A percentile compares a stretch with the other conserved stretches of the same genome.
Conservation (phyloP, 2,797 vertebrate species). For the Picus viridis region DNA sequence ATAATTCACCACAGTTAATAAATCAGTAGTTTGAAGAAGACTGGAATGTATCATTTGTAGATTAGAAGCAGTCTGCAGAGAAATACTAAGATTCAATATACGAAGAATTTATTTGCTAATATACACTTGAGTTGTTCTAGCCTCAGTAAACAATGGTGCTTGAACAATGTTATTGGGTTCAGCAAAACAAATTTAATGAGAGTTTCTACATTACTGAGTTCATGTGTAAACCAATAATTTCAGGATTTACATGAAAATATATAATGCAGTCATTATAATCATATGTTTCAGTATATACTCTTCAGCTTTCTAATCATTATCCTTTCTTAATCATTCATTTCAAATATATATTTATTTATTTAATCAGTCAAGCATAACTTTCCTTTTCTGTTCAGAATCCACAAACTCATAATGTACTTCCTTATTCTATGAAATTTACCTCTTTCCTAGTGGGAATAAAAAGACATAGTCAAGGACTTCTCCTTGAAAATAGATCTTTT, state of each 20-base stretch:
- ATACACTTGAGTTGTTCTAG: background rate
- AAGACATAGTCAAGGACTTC: background rate
- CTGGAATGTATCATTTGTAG: background rate
- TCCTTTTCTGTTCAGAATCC: background rate
- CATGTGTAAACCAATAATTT: background rate
- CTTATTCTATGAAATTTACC: background rate
- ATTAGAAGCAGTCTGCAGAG: background rate
- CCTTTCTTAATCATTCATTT: background rate
- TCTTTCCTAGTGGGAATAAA: background rate
- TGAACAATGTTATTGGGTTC: background rate
- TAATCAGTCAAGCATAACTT: background rate
- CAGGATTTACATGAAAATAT: background rate
- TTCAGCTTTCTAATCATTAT: background rate
- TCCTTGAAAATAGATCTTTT: background rate
- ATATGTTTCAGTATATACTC: background rate
- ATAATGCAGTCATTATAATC: background rate
- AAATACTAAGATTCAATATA: fast-evolving
- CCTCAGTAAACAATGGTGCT: background rate
- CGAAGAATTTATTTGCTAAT: background rate
- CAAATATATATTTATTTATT: background rate
- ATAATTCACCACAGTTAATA: background rate
- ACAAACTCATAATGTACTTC: background rate
- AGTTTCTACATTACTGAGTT: background rate
- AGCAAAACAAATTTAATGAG: background rate
- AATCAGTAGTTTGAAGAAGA: background rate